These are phyloP conservation scores for Deroptyus accipitrinus DNA, from an alignment of 2,113 vertebrate species.

Conservation along the genomic window DNA sequence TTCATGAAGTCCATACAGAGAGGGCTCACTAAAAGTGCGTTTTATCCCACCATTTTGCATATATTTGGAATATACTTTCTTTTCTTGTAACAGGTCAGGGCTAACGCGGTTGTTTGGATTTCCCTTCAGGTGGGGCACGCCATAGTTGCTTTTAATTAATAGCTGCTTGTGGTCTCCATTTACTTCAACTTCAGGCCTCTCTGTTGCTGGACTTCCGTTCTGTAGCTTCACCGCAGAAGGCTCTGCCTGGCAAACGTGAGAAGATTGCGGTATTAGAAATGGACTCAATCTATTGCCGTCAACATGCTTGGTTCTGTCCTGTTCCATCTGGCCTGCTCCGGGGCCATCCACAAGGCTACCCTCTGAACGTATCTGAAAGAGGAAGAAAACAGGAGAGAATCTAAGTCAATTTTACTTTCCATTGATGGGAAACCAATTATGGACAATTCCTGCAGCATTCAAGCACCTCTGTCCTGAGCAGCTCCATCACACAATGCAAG, in stretches of 20 bases:
- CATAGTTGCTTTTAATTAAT: constrained; percentile 73
- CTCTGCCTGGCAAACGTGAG: constrained; percentile 77
- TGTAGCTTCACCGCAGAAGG: constrained; percentile 79
- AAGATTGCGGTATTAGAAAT: constrained; percentile 80
- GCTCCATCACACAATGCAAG: rapidly evolving
- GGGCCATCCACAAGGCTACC: constrained; percentile 95
- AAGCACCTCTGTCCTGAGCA: not conserved
- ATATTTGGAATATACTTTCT: constrained; percentile 74
- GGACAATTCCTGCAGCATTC: not conserved
- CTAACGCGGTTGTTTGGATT: constrained; percentile 75
- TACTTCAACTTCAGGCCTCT: constrained; percentile 75
- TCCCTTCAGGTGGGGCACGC: constrained; percentile 76
- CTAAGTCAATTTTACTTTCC: not conserved
- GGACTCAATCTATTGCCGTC: constrained; percentile 89
- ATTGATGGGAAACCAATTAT: not conserved
- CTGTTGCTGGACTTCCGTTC: constrained; percentile 83
- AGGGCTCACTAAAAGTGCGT: constrained; percentile 80
- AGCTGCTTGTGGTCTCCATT: constrained; percentile 82
- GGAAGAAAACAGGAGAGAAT: constrained; percentile 33
- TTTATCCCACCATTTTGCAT: constrained; percentile 90
- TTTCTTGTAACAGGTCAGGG: constrained; percentile 74
- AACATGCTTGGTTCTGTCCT: constrained; percentile 90
- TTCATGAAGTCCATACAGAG: constrained; percentile 77
- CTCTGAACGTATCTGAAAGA: constrained; percentile 79
- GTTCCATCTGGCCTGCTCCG: constrained; percentile 98